phyloP scores from a whole-genome alignment of 1,140 invertebrate species.

The Drosophila pallidifrons region DNA sequence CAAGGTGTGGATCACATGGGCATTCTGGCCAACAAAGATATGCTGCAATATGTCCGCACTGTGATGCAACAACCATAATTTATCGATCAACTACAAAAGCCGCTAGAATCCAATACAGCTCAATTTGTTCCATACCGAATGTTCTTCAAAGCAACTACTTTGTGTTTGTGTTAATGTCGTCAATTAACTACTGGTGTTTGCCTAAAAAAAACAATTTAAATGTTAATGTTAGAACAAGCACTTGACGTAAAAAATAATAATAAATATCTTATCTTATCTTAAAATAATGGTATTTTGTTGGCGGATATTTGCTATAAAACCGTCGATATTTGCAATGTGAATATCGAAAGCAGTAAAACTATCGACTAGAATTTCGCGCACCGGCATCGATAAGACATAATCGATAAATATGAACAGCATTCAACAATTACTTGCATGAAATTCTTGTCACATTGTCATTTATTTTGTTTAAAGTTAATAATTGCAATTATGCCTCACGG shows the following conservation, averaged over 20 bases:
- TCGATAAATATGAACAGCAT: constrained; percentile 28
- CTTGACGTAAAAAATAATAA: not conserved
- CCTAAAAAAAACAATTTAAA: not conserved
- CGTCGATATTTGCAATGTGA: not conserved
- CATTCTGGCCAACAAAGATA: constrained; percentile 86
- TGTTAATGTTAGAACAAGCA: not conserved
- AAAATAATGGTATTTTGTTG: not conserved
- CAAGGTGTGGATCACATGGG: constrained; percentile 89
- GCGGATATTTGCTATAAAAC: not conserved
- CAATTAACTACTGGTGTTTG: not conserved
- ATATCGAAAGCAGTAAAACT: not conserved
- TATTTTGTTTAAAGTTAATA: constrained; percentile 30
- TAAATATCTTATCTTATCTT: not conserved
- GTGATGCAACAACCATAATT: constrained; percentile 61
- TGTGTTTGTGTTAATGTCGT: not conserved
- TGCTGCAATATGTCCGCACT: constrained; percentile 86
- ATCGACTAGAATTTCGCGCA: not conserved
- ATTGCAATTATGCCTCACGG: constrained; percentile 75
- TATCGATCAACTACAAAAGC: not conserved
- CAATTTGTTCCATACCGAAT: not conserved
- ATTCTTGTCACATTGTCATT: constrained; percentile 45
- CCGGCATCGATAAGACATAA: constrained; percentile 8
- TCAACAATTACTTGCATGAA: constrained; percentile 45
- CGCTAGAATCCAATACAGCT: no score
- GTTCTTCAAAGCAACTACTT: not conserved